phyloP scores from a whole-genome alignment of 2,113 vertebrate species.

The Stigmatopora nigra region DNA sequence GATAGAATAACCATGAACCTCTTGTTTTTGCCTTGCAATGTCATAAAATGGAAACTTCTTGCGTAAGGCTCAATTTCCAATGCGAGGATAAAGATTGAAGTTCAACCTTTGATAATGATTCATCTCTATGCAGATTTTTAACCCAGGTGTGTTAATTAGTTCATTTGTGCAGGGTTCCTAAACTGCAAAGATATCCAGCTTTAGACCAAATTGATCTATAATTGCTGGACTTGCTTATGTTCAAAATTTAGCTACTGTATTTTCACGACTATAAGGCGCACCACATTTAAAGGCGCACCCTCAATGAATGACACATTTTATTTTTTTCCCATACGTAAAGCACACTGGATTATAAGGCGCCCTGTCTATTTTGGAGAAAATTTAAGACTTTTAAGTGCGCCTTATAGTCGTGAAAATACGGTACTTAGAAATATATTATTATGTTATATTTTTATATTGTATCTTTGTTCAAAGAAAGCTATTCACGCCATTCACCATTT shows the following conservation, averaged over 20 bases:
- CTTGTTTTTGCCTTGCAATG: constrained; percentile 19
- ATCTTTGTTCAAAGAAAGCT: not conserved
- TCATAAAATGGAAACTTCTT: not conserved
- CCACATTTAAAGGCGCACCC: too few relatives aligned
- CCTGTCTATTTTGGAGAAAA: too few relatives aligned
- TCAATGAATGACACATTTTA: too few relatives aligned
- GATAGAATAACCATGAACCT: not conserved
- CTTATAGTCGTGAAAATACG: too few relatives aligned
- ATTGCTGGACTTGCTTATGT: not conserved
- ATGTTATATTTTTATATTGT: too few relatives aligned
- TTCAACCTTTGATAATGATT: not conserved
- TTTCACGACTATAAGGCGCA: too few relatives aligned
- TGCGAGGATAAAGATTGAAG: not conserved
- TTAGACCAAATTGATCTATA: constrained; percentile 2
- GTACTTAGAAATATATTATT: not conserved
- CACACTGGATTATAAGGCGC: too few relatives aligned
- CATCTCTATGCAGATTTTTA: not conserved
- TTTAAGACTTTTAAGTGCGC: too few relatives aligned
- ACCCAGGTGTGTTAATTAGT: not conserved
- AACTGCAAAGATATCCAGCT: not conserved
- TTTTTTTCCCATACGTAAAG: too few relatives aligned
- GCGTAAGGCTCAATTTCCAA: not conserved
- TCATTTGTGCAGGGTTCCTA: not conserved
- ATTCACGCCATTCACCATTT: not conserved
- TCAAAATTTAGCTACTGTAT: not conserved